Conservation (phyloP, 2,113 vertebrate genomes). For the Ammodramus savannarum region DNA sequence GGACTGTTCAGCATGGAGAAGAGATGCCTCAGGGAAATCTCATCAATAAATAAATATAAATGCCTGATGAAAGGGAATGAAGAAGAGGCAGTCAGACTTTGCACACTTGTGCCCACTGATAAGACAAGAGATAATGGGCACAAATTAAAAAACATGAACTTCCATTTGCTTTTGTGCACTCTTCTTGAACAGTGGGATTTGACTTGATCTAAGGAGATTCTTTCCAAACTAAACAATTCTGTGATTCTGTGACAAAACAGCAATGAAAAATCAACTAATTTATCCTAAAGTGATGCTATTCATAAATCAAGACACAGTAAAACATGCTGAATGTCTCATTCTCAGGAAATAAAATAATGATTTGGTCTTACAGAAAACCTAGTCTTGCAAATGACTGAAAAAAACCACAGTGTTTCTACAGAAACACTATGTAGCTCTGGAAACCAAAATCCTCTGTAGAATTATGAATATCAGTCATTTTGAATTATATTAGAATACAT, state of each 20-base stretch:
- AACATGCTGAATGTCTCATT: not conserved
- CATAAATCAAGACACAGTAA: not conserved
- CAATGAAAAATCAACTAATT: not conserved
- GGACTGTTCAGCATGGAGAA: not conserved
- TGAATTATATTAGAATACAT: not conserved
- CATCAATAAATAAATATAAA: not conserved
- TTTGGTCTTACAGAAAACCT: not conserved
- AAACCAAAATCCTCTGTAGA: conserved; percentile 18
- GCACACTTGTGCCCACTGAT: not conserved
- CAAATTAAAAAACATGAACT: not conserved
- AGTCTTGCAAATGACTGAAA: not conserved
- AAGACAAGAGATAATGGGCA: not conserved
- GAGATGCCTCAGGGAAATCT: not conserved
- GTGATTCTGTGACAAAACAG: not conserved
- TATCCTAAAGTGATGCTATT: not conserved
- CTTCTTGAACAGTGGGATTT: not conserved
- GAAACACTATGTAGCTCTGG: conserved; percentile 18
- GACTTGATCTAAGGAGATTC: not conserved
- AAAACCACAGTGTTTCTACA: not conserved
- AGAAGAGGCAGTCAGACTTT: not conserved
- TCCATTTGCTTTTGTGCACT: not conserved
- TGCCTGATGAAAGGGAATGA: not conserved
- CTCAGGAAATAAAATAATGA: not conserved
- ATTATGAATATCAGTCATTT: not conserved
- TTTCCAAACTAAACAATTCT: not conserved